Base-by-base conservation (phyloP, 1,140 invertebrate genomes). In the Notospermus geniculatus region DNA sequence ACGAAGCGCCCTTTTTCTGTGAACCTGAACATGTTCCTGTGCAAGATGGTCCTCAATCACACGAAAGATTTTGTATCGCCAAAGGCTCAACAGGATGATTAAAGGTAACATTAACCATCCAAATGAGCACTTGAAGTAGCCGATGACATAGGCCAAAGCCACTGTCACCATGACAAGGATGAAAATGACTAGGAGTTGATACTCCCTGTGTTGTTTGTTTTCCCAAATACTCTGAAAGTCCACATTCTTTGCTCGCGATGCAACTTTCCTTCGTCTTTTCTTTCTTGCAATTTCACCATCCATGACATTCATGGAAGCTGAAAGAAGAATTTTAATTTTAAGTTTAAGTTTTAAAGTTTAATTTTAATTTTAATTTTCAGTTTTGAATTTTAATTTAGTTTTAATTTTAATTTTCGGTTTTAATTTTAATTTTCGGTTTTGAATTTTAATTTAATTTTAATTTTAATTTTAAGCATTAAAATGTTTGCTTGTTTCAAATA, bases 1-100 rank as follows among this genome's bases (percentile, higher is more conserved):
- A 52, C 80, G 76, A 27, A 85, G 69, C 2, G 83, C 83, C 43
- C 82, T 73, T 64, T 81, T 80, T 30, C 83, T 73, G 57, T 83
- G 77, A 19, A 84, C 68, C 29, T 75, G 74, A 2, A 79, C 63
- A 28, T 82, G 71, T 62, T 84, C 82, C 41, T 74, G 72, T 23
- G 70, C 70, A 23, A 82, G 58, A 19, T 71, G 64, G 7, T 63
- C 68, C 13, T 80, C 72, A 2, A 81, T 69, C 2, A 82, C 58
- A 2, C 72, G 56, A 0, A 73, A 70, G 25, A 80, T 67, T 57
- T 75, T 72, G 17, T 72, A 62, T 45, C 70, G 75, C 62, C 79
- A 70, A 28, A 81, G 60, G 0, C 71, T 75, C 5, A 66, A 73
- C 15, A 75, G 70, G 23, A 80, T 28, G n/a, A 72, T 73, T 19